Evolutionary conservation across 1,140 invertebrate genomes (phyloP), one percentile per base, ranked within the genome.

Genomic region (Oryctes rhinoceros): DNA sequence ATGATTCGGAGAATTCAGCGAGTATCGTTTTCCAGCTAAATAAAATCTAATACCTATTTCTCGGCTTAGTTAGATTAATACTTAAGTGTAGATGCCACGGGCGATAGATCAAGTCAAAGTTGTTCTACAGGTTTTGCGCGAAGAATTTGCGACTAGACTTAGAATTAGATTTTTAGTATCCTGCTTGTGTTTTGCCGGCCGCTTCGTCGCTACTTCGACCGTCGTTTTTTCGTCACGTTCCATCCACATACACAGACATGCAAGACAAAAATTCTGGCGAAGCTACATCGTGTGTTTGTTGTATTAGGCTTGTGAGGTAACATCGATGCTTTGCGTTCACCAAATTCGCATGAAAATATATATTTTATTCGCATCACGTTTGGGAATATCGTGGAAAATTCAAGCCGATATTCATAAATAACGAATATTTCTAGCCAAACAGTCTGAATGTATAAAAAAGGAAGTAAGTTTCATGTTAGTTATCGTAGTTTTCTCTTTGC

Each of bases 81-180:
- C 37, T 76, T 49, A 49, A 49, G 18, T 76, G 30, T 76, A 49
- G 39, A 44, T 47, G 75, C 75, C 20, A 48, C 75, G 44, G 75
- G 75, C 75, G 18, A 76, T 76, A 76, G 39, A 76, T 76, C 75
- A 76, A 76, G 39, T 76, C 75, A 24, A 76, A 76, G 75, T 24
- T 15, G 75, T 76, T 76, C 75, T 48, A 76, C 75, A 76, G 75
- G 75, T 76, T 76, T 76, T 76, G 47, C 75, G 75, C 37, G 75
- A 76, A 76, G 75, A 76, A 76, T 76, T 76, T 76, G 75, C 75
- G 75, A 44, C 75, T 48, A 76, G 75, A 76, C 75, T 76, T 76
- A 76, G 37, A 76, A 71, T 71, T 71, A 71, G 65, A 71, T 37
- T 37, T 71, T 71, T 71, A 71, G 65, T 71, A 71, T 71, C 65